Conservation (phyloP, 2,797 vertebrate species). For the Cyclopterus lumpus region DNA sequence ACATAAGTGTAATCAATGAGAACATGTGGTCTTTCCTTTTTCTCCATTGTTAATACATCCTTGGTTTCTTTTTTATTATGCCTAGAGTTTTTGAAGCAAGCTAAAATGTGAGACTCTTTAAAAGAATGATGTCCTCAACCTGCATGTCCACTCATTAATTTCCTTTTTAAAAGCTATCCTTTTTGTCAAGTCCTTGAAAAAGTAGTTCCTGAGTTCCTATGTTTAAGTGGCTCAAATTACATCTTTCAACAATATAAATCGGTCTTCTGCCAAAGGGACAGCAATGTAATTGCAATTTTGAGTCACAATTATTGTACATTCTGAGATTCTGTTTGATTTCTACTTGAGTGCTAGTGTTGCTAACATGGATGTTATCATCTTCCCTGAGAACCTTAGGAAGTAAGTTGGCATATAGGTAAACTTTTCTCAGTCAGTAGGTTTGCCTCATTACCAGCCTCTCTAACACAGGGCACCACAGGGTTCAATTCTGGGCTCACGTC, state of each 20-base stretch:
- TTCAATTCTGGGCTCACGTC: neutral
- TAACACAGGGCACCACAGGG: neutral
- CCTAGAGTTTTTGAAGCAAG: neutral
- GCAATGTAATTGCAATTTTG: neutral
- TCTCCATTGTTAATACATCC: neutral
- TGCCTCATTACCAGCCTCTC: neutral
- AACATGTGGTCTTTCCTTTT: neutral
- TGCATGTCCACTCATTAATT: constrained; percentile 11
- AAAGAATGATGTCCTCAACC: constrained; percentile 7
- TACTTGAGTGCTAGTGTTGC: neutral
- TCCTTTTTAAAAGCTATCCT: constrained; percentile 9
- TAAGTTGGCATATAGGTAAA: neutral
- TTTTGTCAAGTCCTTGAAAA: constrained; percentile 25
- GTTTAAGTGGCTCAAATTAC: constrained; percentile 1
- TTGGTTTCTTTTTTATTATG: neutral
- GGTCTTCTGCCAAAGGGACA: neutral
- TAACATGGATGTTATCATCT: neutral
- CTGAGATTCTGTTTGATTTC: constrained; percentile 1
- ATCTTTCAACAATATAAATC: constrained; percentile 1
- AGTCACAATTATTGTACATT: neutral
- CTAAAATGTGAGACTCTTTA: neutral
- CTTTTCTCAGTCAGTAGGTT: neutral
- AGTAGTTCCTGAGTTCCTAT: neutral
- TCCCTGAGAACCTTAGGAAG: neutral
- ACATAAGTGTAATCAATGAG: constrained; percentile 6